Conservation (phyloP, 1,140 invertebrate species). For the Brachionus rubens region DNA sequence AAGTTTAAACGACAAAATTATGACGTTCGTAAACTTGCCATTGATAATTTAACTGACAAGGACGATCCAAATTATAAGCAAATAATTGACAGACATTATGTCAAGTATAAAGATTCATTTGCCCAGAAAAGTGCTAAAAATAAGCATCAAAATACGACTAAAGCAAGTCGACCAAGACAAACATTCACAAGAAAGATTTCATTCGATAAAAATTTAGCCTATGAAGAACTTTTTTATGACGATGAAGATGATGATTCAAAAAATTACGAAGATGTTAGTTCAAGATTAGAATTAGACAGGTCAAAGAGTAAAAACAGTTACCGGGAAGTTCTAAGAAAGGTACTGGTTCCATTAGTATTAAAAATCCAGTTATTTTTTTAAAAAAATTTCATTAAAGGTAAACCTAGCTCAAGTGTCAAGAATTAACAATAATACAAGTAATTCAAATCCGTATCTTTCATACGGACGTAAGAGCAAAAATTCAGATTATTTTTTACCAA, state of each 20-base stretch:
- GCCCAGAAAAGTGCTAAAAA: not conserved
- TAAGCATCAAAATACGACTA: not conserved
- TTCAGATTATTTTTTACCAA: too few species aligned
- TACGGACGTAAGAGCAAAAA: too few species aligned
- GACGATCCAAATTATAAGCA: constrained; percentile 32
- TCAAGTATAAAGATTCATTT: constrained; percentile 33
- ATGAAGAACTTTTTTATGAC: not conserved
- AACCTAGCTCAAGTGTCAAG: constrained; percentile 21
- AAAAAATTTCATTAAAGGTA: not conserved
- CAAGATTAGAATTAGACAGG: not conserved
- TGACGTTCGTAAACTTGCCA: constrained; percentile 40
- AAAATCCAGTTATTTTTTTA: not conserved
- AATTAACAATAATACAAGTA: not conserved
- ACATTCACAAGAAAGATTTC: constrained; percentile 8
- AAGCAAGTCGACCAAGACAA: not conserved
- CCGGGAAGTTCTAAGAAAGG: constrained; percentile 7
- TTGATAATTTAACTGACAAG: constrained; percentile 27
- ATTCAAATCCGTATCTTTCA: not conserved
- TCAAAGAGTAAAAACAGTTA: not conserved
- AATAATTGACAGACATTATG: constrained; percentile 38
- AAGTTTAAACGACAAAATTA: constrained; percentile 41
- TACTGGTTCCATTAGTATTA: too few species aligned
- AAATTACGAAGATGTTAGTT: not conserved
- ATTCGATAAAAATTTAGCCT: not conserved
- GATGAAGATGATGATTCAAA: not conserved